A percentile compares a stretch with the other conserved stretches of the same genome.
These are phyloP conservation scores for Lepus americanus DNA, from an alignment of 2,113 vertebrate species.

Conservation along the genomic window DNA sequence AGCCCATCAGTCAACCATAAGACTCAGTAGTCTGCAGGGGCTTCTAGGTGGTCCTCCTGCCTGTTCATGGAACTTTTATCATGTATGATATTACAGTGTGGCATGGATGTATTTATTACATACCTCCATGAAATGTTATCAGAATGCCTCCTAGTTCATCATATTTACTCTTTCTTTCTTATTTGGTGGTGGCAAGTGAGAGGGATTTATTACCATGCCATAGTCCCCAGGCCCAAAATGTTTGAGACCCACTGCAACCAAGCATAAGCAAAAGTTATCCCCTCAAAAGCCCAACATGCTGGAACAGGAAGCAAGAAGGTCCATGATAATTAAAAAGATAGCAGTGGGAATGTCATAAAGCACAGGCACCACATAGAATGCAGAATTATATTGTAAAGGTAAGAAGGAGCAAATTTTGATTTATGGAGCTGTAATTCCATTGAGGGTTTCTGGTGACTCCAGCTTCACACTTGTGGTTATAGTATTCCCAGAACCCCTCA, in stretches of 20 bases:
- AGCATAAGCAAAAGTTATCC: constrained; percentile 11
- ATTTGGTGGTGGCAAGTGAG: constrained; percentile 43
- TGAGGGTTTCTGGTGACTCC: constrained; percentile 81
- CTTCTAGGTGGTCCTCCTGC: constrained; percentile 34
- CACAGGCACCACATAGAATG: not conserved
- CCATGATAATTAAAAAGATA: constrained; percentile 67
- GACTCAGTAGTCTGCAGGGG: not conserved
- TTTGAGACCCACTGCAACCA: constrained; percentile 35
- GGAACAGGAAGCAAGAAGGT: constrained; percentile 65
- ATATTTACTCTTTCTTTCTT: constrained; percentile 42
- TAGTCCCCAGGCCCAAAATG: constrained; percentile 7
- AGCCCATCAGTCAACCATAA: constrained; percentile 55
- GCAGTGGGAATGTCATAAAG: constrained; percentile 14
- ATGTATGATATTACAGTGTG: constrained; percentile 23
- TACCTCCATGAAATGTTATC: constrained; percentile 57
- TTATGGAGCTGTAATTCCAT: constrained; percentile 78
- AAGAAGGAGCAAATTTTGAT: constrained; percentile 72
- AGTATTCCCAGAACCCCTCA: constrained; percentile 78
- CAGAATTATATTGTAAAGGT: constrained; percentile 47
- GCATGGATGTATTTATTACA: constrained; percentile 17
- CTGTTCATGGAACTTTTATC: not conserved
- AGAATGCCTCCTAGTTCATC: constrained; percentile 41
- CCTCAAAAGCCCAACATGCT: constrained; percentile 8
- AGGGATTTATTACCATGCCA: constrained; percentile 60
- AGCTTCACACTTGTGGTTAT: constrained; percentile 81